Percentiles rank a stretch among this genome's conserved stretches.
Evolutionary conservation across 2,888 invertebrate species (phyloP).

Genomic region (Meghimatium bilineatum): DNA sequence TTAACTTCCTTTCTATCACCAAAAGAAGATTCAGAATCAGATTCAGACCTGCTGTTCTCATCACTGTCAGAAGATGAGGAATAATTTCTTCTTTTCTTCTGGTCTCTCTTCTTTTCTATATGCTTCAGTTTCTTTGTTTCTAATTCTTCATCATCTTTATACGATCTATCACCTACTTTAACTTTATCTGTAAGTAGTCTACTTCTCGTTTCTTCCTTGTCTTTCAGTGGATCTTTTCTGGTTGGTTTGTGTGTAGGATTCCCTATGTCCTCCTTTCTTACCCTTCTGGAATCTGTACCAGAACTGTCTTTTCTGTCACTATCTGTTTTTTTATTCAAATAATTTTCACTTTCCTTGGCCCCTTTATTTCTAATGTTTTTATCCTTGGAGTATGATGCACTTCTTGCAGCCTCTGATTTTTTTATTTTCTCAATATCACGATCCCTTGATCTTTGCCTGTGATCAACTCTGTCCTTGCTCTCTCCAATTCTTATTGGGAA

Average conservation of each 20-base stretch:
- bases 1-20: not conserved
- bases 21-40: conserved; percentile 6
- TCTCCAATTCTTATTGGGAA: not conserved
- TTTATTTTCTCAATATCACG: conserved; percentile 16
- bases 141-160: not conserved
- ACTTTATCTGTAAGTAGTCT: not conserved
- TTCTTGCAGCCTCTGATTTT: not conserved
- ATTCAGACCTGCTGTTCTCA: not conserved
- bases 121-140: conserved; percentile 17
- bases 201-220: conserved; percentile 22
- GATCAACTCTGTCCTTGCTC: not conserved
- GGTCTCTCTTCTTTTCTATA: not conserved
- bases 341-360: conserved; percentile 1
- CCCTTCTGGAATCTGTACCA: conserved; percentile 23
- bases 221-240: conserved; percentile 9
- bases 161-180: not conserved
- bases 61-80: conserved; percentile 11
- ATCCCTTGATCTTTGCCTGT: conserved; percentile 21
- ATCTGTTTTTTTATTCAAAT: conserved; percentile 22
- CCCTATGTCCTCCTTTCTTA: conserved; percentile 25
- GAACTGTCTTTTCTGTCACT: conserved; percentile 30
- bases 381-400: not conserved
- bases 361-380: conserved; percentile 36
- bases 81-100: not conserved
- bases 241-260: conserved; percentile 1